A percentile compares a stretch with the other conserved stretches of the same genome.
Evolutionary conservation across 2,113 vertebrate species (phyloP).

Genomic region (Colossoma macropomum): DNA sequence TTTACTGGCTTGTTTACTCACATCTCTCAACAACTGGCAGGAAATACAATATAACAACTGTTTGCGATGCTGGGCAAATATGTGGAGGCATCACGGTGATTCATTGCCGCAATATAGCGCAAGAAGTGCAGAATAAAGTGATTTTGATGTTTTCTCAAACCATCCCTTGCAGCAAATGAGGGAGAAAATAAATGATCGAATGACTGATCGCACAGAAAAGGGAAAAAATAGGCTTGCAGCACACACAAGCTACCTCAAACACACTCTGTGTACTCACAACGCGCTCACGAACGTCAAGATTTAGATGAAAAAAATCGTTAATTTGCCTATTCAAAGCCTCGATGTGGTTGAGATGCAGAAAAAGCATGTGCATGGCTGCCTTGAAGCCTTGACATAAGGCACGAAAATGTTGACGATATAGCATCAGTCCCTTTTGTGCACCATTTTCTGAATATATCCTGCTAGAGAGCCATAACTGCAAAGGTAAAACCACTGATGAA

Average conservation of each 20-base stretch:
- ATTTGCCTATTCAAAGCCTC: conserved; percentile 26
- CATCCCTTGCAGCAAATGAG: conserved; percentile 32
- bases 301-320: conserved; percentile 18
- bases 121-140: conserved; percentile 42
- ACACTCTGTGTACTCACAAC: not conserved
- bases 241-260: conserved; percentile 22
- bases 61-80: conserved; percentile 39
- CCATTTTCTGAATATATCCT: not conserved
- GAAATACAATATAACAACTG: conserved; percentile 38
- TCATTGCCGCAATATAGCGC: conserved; percentile 56
- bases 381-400: conserved; percentile 28
- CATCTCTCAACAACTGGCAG: conserved; percentile 34
- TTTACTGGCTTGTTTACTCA: conserved; percentile 48
- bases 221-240: conserved; percentile 22
- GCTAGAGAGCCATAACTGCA: not conserved
- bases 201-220: conserved; percentile 46
- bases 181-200: conserved; percentile 53
- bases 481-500: conserved; percentile 22
- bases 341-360: not conserved
- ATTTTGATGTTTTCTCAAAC: conserved; percentile 56
- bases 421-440: not conserved
- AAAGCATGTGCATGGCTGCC: not conserved
- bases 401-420: not conserved
- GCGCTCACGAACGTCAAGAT: conserved; percentile 33
- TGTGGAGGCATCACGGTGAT: conserved; percentile 50